These are phyloP conservation scores for Selenia dentaria DNA, from an alignment of 2,888 invertebrate genomes.

Conservation along the genomic window DNA sequence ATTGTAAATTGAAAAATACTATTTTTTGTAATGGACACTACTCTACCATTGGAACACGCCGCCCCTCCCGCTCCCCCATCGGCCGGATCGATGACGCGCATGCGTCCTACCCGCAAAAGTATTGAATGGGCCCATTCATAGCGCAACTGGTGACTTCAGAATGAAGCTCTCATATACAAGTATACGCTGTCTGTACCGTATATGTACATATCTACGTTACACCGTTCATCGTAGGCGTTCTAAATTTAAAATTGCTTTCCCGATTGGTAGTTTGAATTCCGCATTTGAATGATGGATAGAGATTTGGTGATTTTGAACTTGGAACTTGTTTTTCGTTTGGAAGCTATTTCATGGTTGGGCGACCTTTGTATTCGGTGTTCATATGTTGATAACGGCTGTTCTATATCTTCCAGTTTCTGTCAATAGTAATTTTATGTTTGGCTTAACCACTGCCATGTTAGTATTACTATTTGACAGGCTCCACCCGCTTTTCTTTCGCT, in stretches of 20 bases:
- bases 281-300: conserved; percentile 7
- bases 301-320: conserved; percentile 2
- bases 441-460: no score
- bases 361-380: not conserved
- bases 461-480: no score
- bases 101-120: conserved; percentile 53
- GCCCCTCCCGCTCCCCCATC: conserved; percentile 31
- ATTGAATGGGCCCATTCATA: conserved; percentile 76
- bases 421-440: no score
- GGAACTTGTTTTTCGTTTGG: conserved; percentile 1
- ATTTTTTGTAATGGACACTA: not conserved
- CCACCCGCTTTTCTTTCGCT: no score
- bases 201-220: conserved; percentile 27
- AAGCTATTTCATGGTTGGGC: conserved; percentile 6
- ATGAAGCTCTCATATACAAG: conserved; percentile 45
- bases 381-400: no score
- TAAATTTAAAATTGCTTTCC: conserved; percentile 12
- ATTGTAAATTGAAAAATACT: no score
- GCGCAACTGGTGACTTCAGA: conserved; percentile 71
- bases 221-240: conserved; percentile 33
- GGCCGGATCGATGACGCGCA: conserved; percentile 63
- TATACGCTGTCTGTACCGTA: conserved; percentile 14
- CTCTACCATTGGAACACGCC: conserved; percentile 29
- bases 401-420: not conserved
- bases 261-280: not conserved